Base-by-base conservation (phyloP, 1,140 invertebrate species). In the Anastrepha obliqua region DNA sequence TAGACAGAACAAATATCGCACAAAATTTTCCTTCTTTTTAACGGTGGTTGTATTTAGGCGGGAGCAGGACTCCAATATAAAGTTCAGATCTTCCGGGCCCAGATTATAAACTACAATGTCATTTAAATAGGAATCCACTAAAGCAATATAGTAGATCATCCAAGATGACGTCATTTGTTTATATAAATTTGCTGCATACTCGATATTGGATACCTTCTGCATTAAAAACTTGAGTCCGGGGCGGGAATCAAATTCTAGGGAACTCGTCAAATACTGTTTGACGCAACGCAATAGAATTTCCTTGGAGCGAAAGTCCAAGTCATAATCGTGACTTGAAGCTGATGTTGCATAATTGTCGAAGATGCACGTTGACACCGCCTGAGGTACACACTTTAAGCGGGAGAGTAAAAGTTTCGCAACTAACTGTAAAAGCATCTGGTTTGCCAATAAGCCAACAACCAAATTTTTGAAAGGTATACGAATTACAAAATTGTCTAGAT, bases 211-310 rank as follows among this genome's bases (percentile, higher is more conserved):
- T 0, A 99, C 98, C 94, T 98, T 99, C 93, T 99, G 98, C 70
- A 98, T 95, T 6, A 99, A 94, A 92, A 99, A 98, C 93, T 99
- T 99, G 8, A 99, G 93, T 0, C 98, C 98, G 0, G 98, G 98
- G 29, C 98, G 95, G 8, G 95, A 94, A 92, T 99, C 98, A 93
- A 99, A 98, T 90, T 97, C 97, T 90, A 96, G 94, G 0, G 98
- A 96, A 59, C 97, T 95, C 29, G 95, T 95, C 91, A 97, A 97
- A 2, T 97, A 98, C 59, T 97, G 94, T 88, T 98, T 96, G 65
- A 98, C 94, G 90, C 96, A 97, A 89, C 96, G 95, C 47, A 98
- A 93, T 67, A 99, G 94, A 39, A 93, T 93, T 89, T 93, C 93
- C 88, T 93, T 93, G 67, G 93, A 93, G 78, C 93, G 92, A 47